These are phyloP conservation scores for Acholoe squamosa DNA, from an alignment of 2,888 invertebrate species.

Conservation along the genomic window DNA sequence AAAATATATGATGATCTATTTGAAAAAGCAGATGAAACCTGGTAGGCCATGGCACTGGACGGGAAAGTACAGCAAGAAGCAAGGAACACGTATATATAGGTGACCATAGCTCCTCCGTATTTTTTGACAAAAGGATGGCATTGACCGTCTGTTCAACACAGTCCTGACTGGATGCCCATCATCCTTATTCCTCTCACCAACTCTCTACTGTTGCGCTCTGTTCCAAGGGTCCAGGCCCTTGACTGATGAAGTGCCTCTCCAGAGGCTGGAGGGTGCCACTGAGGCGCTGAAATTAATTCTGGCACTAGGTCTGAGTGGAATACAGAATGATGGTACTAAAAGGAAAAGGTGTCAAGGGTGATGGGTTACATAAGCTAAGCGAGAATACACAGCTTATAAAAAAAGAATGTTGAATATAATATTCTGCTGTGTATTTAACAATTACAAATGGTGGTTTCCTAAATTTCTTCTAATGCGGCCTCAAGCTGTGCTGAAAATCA, in stretches of 20 bases:
- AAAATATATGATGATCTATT: too few species aligned
- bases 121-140: background rate
- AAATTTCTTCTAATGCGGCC: too few species aligned
- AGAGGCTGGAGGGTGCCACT: background rate
- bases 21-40: too few species aligned
- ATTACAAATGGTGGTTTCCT: too few species aligned
- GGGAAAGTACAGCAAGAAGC: background rate
- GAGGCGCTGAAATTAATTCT: conserved; percentile 6
- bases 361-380: background rate
- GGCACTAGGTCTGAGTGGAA: background rate
- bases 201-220: background rate
- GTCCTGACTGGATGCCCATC: background rate
- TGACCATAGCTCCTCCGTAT: background rate
- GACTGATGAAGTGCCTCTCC: background rate
- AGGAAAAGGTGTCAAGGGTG: background rate
- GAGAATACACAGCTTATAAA: too few species aligned
- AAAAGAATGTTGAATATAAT: too few species aligned
- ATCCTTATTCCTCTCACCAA: background rate
- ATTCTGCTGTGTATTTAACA: too few species aligned
- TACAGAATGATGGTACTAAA: background rate
- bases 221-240: background rate
- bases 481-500: too few species aligned
- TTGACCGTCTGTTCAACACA: background rate
- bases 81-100: background rate
- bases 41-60: too few species aligned